A percentile compares a stretch with the other conserved stretches of the same genome.
Conservation (phyloP, 2,797 vertebrate species). For the Catostomus latipinnis region DNA sequence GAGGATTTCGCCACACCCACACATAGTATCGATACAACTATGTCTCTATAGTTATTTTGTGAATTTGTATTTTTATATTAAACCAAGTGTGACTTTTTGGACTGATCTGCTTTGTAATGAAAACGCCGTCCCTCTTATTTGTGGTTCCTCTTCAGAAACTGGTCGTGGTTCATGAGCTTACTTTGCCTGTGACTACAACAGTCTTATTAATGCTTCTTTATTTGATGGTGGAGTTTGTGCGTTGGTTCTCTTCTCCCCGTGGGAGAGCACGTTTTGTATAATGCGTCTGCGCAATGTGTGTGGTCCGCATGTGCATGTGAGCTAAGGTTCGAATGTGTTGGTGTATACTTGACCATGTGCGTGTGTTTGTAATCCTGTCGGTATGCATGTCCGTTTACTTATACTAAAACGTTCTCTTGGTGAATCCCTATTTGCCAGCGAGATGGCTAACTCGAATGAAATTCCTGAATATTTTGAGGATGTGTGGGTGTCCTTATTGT, state of each 20-base stretch:
- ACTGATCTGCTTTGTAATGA: constrained; percentile 82
- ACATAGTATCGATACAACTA: constrained; percentile 74
- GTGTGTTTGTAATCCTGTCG: constrained; percentile 43
- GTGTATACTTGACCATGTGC: constrained; percentile 23
- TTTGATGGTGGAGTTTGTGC: constrained; percentile 76
- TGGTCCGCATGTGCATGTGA: constrained; percentile 76
- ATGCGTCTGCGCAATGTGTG: constrained; percentile 66
- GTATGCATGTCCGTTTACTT: constrained; percentile 47
- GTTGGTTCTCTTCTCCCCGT: constrained; percentile 83
- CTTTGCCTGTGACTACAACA: constrained; percentile 60
- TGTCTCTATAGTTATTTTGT: constrained; percentile 84
- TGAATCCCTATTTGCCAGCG: constrained; percentile 1
- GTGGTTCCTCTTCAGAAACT: constrained; percentile 62
- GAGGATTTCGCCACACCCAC: constrained; percentile 74
- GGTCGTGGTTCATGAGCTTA: constrained; percentile 67
- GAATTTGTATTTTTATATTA: constrained; percentile 89
- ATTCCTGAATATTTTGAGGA: constrained; percentile 20
- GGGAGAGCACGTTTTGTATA: constrained; percentile 78
- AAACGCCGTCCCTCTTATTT: constrained; percentile 68
- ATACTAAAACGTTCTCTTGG: not conserved
- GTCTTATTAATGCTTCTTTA: constrained; percentile 77
- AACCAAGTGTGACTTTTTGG: constrained; percentile 79
- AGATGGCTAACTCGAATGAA: constrained; percentile 28
- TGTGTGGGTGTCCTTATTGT: constrained; percentile 34
- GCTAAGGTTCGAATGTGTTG: constrained; percentile 28